Evolutionary conservation across 2,113 vertebrate species (phyloP).

Genomic region (Ptilorrhoa leucosticta): DNA sequence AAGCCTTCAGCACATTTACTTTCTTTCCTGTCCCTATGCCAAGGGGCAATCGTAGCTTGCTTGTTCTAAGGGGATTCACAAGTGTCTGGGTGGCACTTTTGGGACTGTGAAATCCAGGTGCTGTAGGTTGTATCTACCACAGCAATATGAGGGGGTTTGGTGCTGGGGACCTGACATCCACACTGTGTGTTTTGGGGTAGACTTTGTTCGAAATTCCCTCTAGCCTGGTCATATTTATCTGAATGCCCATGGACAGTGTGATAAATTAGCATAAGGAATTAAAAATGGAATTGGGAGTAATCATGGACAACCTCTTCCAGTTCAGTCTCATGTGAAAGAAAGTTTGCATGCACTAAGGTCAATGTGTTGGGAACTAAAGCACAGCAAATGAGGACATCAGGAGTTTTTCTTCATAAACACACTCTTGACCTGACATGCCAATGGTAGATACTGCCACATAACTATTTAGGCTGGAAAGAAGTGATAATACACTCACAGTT

Average conservation of each 20-base stretch:
- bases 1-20: background rate
- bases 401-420: background rate
- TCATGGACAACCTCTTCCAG: background rate
- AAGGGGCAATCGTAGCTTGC: background rate
- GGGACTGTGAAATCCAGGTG: background rate
- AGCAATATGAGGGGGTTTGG: background rate
- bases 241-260: background rate
- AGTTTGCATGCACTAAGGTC: background rate
- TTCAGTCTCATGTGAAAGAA: background rate
- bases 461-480: background rate
- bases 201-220: background rate
- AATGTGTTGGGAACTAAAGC: background rate
- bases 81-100: background rate
- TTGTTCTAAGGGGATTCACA: background rate
- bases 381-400: background rate
- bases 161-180: background rate
- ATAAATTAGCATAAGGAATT: background rate
- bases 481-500: background rate
- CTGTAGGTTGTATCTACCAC: background rate
- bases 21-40: background rate
- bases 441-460: background rate
- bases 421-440: background rate
- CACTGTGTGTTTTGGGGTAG: background rate
- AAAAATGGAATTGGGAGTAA: background rate
- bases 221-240: background rate